phyloP scores from a whole-genome alignment of 2,888 invertebrate species.

The Ethmia dodecea region DNA sequence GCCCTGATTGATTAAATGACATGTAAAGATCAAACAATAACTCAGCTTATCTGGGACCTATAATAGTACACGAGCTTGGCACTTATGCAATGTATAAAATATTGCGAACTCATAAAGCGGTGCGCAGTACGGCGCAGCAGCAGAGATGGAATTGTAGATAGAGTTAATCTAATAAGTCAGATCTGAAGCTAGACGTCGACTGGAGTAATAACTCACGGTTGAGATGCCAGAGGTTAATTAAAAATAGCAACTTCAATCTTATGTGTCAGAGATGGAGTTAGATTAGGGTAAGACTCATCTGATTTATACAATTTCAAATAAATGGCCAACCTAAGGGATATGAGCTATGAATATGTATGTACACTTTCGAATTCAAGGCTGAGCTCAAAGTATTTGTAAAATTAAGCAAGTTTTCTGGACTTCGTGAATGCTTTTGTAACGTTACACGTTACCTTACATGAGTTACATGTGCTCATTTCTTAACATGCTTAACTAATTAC shows the following conservation, averaged over 20 bases:
- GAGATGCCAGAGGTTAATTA: conserved; percentile 75
- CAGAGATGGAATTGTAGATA: conserved; percentile 66
- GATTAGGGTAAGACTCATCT: conserved; percentile 54
- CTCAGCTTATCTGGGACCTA: conserved; percentile 53
- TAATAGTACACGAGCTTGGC: conserved; percentile 50
- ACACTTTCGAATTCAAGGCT: conserved; percentile 1
- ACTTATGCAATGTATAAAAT: conserved; percentile 68
- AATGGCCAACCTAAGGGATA: conserved; percentile 13
- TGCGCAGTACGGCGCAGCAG: conserved; percentile 35
- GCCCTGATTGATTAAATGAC: conserved; percentile 34
- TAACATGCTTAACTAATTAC: conserved; percentile 43
- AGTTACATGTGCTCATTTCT: conserved; percentile 36
- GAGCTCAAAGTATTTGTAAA: conserved; percentile 10
- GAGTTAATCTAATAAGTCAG: conserved; percentile 75
- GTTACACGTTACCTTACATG: conserved; percentile 24
- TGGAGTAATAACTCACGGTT: conserved; percentile 66
- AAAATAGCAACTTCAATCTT: conserved; percentile 73
- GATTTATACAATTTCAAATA: conserved; percentile 42
- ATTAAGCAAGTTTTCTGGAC: conserved; percentile 22
- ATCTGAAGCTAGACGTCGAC: conserved; percentile 68
- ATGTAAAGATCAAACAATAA: conserved; percentile 47
- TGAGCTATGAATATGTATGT: not conserved
- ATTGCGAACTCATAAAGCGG: conserved; percentile 64
- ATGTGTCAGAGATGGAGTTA: conserved; percentile 59
- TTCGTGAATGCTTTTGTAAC: conserved; percentile 26